Conservation (phyloP, 1,140 invertebrate genomes). For the Apis cerana region DNA sequence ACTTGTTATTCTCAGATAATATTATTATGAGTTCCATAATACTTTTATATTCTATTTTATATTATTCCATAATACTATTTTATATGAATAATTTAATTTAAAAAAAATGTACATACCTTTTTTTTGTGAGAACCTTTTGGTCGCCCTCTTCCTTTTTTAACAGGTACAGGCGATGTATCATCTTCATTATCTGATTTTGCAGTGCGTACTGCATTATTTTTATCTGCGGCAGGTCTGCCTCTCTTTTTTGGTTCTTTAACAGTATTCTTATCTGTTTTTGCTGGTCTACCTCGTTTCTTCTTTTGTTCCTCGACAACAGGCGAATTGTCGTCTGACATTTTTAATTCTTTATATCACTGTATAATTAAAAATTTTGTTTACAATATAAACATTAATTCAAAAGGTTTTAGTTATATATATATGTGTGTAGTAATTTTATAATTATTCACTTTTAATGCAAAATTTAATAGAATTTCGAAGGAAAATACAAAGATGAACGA, state of each 20-base stretch:
- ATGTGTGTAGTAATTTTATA: not conserved
- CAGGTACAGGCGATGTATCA: slow-evolving; percentile 77
- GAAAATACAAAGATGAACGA: not conserved
- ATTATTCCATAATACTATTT: too few species aligned
- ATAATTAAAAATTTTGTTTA: slow-evolving; percentile 22
- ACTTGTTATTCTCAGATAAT: too few species aligned
- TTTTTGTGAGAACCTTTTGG: slow-evolving; percentile 81
- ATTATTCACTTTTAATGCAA: not conserved
- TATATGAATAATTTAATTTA: not conserved
- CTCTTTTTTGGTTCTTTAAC: slow-evolving; percentile 80
- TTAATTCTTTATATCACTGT: slow-evolving; percentile 55
- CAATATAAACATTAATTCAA: slow-evolving; percentile 3
- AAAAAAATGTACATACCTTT: slow-evolving; percentile 68
- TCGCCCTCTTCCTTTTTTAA: slow-evolving; percentile 80
- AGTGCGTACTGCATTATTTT: slow-evolving; percentile 74
- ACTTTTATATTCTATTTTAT: too few species aligned
- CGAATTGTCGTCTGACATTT: slow-evolving; percentile 80
- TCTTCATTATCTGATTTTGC: slow-evolving; percentile 79
- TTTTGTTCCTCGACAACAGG: slow-evolving; percentile 79
- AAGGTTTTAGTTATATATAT: not conserved
- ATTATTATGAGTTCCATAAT: too few species aligned
- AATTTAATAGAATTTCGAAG: not conserved
- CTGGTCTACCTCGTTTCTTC: slow-evolving; percentile 79
- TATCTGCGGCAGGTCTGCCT: slow-evolving; percentile 74
- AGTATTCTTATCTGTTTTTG: slow-evolving; percentile 76